Evolutionary conservation across 1,140 invertebrate species (phyloP), one percentile per base, ranked within the genome.

Genomic region (Aphaenogaster rudis): DNA sequence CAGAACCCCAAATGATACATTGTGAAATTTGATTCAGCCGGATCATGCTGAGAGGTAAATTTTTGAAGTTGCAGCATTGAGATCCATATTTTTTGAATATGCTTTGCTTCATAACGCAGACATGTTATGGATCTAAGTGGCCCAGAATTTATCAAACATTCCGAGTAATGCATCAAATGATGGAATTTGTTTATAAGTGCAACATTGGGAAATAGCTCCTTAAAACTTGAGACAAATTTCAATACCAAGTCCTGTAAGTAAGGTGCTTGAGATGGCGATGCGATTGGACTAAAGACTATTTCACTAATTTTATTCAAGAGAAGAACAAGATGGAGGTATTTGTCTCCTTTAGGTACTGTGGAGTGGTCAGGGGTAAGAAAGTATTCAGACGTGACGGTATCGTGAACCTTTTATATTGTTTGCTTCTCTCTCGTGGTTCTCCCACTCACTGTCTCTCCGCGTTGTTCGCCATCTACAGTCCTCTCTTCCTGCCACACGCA

Each of bases 111-210:
- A 57, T 57, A 21, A 5, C 6, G 54, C 54, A 57, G 0, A 17
- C 54, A 57, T 57, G n/a, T 17, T 57, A 57, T 57, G n/a, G 54
- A 57, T 57, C 54, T 57, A 57, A 57, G 54, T 57, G 54, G n/a
- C 17, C 52, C n/a, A 21, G 54, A 57, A 4, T 21, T 57, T 57
- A 57, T 57, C 54, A 57, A 21, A 57, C 54, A 57, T 57, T 57
- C 54, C 54, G 17, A 17, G 17, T 57, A 57, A 57, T 57, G 54
- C 54, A 57, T 57, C 4, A 57, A 57, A 57, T 57, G 54, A 57
- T 57, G 54, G n/a, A 57, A 57, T 57, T 57, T 57, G 15, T 57
- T 57, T 57, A 57, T 57, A 57, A 57, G 54, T 57, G 54, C n/a
- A 57, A 57, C 54, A 57, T 57, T 57, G 54, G 54, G 54, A 21